Percentiles rank a stretch among this genome's conserved stretches.
These are phyloP conservation scores for Acanthococcus lagerstroemiae DNA, from an alignment of 2,888 invertebrate genomes.

Conservation along the genomic window DNA sequence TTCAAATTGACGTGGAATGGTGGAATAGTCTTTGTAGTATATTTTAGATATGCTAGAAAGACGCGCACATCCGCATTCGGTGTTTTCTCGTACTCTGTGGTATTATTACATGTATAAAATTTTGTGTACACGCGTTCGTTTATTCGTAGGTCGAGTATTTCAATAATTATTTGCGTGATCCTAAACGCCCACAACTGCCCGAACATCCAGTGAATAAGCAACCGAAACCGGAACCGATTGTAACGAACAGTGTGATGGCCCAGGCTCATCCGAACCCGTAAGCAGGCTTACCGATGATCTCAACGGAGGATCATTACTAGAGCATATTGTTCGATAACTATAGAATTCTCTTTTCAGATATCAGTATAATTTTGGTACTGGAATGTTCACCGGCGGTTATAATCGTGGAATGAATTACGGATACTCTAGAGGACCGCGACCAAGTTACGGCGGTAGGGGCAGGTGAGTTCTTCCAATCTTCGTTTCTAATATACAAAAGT, in stretches of 20 bases:
- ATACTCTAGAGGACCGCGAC: slow-evolving; percentile 32
- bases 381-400: slow-evolving; percentile 24
- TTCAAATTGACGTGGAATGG: too few species aligned
- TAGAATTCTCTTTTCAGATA: slow-evolving; percentile 1
- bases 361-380: slow-evolving; percentile 18
- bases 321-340: too few species aligned
- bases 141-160: slow-evolving; percentile 67
- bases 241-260: slow-evolving; percentile 41
- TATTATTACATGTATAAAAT: too few species aligned
- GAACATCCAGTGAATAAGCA: slow-evolving; percentile 61
- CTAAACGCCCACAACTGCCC: slow-evolving; percentile 85
- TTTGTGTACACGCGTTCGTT: not conserved
- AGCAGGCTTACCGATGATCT: not conserved
- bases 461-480: slow-evolving; percentile 31
- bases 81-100: too few species aligned
- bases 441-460: slow-evolving; percentile 33
- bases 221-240: slow-evolving; percentile 44
- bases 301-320: too few species aligned
- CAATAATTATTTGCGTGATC: slow-evolving; percentile 89
- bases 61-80: too few species aligned
- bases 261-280: slow-evolving; percentile 33
- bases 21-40: too few species aligned
- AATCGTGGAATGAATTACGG: slow-evolving; percentile 33
- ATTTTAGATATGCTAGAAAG: too few species aligned
- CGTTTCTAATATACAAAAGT: too few species aligned